Conservation (phyloP, 2,888 invertebrate genomes). For the Blastobasis adustella region DNA sequence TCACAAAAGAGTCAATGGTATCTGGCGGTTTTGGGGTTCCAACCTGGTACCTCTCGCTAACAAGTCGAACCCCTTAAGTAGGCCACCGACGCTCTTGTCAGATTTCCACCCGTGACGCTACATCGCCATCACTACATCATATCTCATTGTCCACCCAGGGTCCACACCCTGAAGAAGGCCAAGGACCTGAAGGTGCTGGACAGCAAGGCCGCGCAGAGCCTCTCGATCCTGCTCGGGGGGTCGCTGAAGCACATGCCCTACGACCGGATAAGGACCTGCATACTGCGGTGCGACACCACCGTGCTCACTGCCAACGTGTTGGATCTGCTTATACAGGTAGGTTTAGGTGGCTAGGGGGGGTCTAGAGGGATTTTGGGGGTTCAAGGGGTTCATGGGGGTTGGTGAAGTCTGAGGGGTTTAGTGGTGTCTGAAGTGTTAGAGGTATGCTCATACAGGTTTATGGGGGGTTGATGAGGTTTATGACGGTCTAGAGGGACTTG, state of each 20-base stretch:
- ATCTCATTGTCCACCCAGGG: constrained; percentile 40
- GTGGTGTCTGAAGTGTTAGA: no score
- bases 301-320: constrained; percentile 90
- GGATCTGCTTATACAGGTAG: constrained; percentile 87
- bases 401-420: no score
- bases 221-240: constrained; percentile 89
- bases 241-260: constrained; percentile 89
- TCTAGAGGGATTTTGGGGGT: not conserved
- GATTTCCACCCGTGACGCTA: no score
- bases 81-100: no score
- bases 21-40: no score
- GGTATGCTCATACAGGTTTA: no score
- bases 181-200: constrained; percentile 95
- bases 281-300: constrained; percentile 90
- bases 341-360: not conserved
- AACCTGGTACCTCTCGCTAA: no score
- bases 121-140: no score
- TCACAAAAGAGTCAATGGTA: no score
- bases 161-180: constrained; percentile 85
- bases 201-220: constrained; percentile 94
- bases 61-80: no score
- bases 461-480: no score
- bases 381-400: no score
- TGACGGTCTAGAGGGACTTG: not conserved
- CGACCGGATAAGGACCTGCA: constrained; percentile 85